A percentile compares a stretch with the other conserved stretches of the same genome.
These are phyloP conservation scores for Ovis aries DNA, from an alignment of 2,113 vertebrate genomes.

Conservation along the genomic window ARS-UI_Ramb_v3.0 NC_056061.1:69168001-69168500, in stretches of 20 bases:
- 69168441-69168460: neutral
- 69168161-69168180: neutral
- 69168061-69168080: neutral
- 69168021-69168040: neutral
- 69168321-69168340: neutral
- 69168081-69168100: neutral
- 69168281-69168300: neutral
- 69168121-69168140: neutral
- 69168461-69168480: neutral
- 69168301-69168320: neutral
- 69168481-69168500: neutral
- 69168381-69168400: neutral
- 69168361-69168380: neutral
- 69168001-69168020: neutral
- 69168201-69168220: neutral
- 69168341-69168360: neutral
- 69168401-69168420: fast-evolving
- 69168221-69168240: neutral
- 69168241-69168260: neutral
- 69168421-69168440: neutral
- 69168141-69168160: neutral
- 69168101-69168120: neutral
- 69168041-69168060: neutral
- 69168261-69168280: neutral
- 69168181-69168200: neutral